Evolutionary conservation across 2,888 invertebrate genomes (phyloP).

Genomic region (Emmelina monodactyla): DNA sequence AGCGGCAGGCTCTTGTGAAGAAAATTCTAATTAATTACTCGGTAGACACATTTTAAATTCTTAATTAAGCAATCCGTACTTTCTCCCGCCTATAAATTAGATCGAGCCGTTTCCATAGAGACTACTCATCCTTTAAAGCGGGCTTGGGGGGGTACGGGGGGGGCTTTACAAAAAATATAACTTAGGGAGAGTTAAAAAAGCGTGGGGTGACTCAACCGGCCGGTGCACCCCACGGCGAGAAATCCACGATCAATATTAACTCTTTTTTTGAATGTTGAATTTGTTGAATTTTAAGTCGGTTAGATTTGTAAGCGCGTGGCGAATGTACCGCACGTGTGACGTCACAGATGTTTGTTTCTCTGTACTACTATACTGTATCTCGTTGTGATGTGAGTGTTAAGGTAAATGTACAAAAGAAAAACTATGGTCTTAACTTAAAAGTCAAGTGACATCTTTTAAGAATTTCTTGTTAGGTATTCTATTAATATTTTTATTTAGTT

Average conservation of each 20-base stretch:
- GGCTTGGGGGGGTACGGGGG: constrained; percentile 45
- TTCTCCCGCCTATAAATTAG: constrained; percentile 66
- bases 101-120: constrained; percentile 67
- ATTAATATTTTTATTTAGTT: too few relatives aligned
- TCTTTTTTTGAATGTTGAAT: constrained; percentile 62
- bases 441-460: too few relatives aligned
- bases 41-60: constrained; percentile 63
- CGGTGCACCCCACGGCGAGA: constrained; percentile 66
- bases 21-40: constrained; percentile 61
- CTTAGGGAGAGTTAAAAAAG: constrained; percentile 67
- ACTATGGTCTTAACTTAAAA: too few relatives aligned
- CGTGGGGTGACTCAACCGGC: constrained; percentile 68
- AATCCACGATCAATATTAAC: constrained; percentile 69
- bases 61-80: constrained; percentile 67
- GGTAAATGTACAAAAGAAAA: too few relatives aligned
- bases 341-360: too few relatives aligned
- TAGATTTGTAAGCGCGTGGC: constrained; percentile 29
- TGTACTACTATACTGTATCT: too few relatives aligned
- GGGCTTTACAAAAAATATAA: constrained; percentile 66
- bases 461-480: too few relatives aligned
- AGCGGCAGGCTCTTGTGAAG: constrained; percentile 32
- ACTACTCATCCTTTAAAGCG: constrained; percentile 68
- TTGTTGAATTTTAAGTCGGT: constrained; percentile 60
- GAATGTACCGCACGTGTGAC: constrained; percentile 8
- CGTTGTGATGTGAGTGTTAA: too few relatives aligned